Base-by-base conservation (phyloP, 1,140 invertebrate species). In the Babylonia areolata region DNA sequence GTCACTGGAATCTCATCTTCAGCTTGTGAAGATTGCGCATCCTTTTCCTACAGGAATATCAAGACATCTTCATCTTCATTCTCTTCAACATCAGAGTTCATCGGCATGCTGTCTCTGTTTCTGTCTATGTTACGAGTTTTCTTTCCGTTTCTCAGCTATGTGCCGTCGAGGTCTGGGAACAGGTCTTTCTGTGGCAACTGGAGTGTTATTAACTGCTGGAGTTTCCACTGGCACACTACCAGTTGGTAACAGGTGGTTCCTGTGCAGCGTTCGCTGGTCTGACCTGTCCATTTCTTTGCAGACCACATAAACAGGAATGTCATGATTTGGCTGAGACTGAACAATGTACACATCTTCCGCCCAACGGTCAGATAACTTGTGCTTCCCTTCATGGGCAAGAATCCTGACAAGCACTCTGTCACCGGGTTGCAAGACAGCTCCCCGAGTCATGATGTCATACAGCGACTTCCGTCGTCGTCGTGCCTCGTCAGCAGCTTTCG, bases 191-290 rank as follows among this genome's bases (percentile, higher is more conserved):
- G 28, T 86, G 31, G 81, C 82, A 20, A 20, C 51, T 40, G 51
- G 80, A 46, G 81, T 51, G 9, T n/a, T n/a, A n/a, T n/a, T n/a
- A n/a, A n/a, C n/a, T n/a, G n/a, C n/a, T n/a, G n/a, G n/a, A n/a
- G n/a, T n/a, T n/a, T n/a, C n/a, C n/a, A n/a, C n/a, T n/a, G n/a
- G n/a, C n/a, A n/a, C n/a, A n/a, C n/a, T n/a, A n/a, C n/a, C n/a
- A n/a, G n/a, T n/a, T n/a, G 86, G 88, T 12, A 89, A 71, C 11
- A 87, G 64, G n/a, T 86, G 40, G 73, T 89, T 88, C 64, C 85
- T 80, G 42, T 89, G 88, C 9, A 89, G 58, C 6, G 54, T 86
- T 69, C 73, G 64, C 15, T 51, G 78, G 9, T 31, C 73, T 31
- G 79, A 46, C 31, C 31, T 20, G n/a, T 73, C 78, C 78, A 35